A percentile compares a stretch with the other conserved stretches of the same genome.
Evolutionary conservation across 2,888 invertebrate genomes (phyloP).

Genomic region (Schizotus pectinicornis): DNA sequence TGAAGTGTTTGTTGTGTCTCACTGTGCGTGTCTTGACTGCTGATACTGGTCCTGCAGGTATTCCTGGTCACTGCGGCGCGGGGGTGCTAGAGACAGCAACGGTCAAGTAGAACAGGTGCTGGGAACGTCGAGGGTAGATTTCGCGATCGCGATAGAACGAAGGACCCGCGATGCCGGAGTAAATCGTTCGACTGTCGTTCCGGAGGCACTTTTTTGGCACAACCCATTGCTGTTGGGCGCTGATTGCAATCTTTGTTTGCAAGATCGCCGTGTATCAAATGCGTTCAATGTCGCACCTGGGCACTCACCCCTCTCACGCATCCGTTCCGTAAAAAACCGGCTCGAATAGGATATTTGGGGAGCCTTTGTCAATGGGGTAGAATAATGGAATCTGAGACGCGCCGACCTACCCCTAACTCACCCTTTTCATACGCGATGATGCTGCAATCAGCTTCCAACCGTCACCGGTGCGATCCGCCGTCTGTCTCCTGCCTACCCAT

Average conservation of each 20-base stretch:
- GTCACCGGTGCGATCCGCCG: conserved; percentile 27
- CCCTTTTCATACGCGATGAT: conserved; percentile 58
- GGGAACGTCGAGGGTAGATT: neutral
- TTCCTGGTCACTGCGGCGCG: conserved; percentile 3
- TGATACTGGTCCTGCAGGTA: neutral
- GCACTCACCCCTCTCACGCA: conserved; percentile 56
- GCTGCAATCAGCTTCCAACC: conserved; percentile 50
- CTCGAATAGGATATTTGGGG: conserved; percentile 57
- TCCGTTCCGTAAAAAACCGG: conserved; percentile 55
- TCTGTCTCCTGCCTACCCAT: conserved; percentile 24
- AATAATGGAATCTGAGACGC: conserved; percentile 60
- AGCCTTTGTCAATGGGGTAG: conserved; percentile 57
- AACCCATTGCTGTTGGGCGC: conserved; percentile 51
- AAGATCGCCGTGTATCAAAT: conserved; percentile 55
- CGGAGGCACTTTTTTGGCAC: conserved; percentile 16
- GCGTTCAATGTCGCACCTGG: conserved; percentile 55
- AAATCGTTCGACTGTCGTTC: conserved; percentile 5
- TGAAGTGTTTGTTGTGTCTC: conserved; percentile 2
- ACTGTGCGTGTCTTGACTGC: conserved; percentile 12
- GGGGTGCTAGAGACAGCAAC: conserved; percentile 5
- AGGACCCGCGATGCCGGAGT: neutral
- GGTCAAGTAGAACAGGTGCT: conserved; percentile 23
- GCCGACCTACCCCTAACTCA: conserved; percentile 56
- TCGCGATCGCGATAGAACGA: conserved; percentile 10
- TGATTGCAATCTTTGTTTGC: conserved; percentile 58